Evolutionary conservation across 1,140 invertebrate genomes (phyloP).

Genomic region (Drosophila sp.): DNA sequence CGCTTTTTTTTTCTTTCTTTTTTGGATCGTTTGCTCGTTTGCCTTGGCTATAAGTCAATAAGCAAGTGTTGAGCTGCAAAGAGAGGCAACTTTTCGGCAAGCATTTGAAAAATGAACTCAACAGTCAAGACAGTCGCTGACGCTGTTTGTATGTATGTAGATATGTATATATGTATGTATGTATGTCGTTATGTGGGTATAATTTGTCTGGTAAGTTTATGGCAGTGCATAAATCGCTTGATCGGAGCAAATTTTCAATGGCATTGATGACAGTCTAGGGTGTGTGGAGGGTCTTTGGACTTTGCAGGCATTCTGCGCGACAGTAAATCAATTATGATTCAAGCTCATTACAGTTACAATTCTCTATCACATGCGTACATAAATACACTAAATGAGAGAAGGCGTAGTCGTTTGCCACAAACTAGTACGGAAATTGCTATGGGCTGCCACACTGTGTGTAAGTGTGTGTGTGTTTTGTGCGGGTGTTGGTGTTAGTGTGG

Average conservation of each 20-base stretch:
- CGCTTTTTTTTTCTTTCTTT: not conserved
- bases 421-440: conserved; percentile 70
- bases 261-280: conserved; percentile 56
- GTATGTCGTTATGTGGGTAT: conserved; percentile 32
- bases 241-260: conserved; percentile 28
- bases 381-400: conserved; percentile 15
- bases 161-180: not conserved
- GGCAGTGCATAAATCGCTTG: conserved; percentile 70
- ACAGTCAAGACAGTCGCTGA: conserved; percentile 29
- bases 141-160: not conserved
- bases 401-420: conserved; percentile 49
- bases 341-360: conserved; percentile 74
- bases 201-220: conserved; percentile 75
- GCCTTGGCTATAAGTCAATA: conserved; percentile 71
- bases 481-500: conserved; percentile 20
- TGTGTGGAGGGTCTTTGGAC: not conserved
- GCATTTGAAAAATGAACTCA: conserved; percentile 69
- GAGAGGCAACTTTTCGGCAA: conserved; percentile 48
- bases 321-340: conserved; percentile 81
- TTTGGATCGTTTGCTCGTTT: conserved; percentile 22
- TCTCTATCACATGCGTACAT: conserved; percentile 33
- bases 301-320: conserved; percentile 21
- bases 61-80: conserved; percentile 75
- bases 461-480: conserved; percentile 9
- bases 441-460: conserved; percentile 9